Percentiles rank a stretch among this genome's conserved stretches.
These are phyloP conservation scores for Corythoichthys intestinalis DNA, from an alignment of 2,113 vertebrate species.

Conservation along the genomic window DNA sequence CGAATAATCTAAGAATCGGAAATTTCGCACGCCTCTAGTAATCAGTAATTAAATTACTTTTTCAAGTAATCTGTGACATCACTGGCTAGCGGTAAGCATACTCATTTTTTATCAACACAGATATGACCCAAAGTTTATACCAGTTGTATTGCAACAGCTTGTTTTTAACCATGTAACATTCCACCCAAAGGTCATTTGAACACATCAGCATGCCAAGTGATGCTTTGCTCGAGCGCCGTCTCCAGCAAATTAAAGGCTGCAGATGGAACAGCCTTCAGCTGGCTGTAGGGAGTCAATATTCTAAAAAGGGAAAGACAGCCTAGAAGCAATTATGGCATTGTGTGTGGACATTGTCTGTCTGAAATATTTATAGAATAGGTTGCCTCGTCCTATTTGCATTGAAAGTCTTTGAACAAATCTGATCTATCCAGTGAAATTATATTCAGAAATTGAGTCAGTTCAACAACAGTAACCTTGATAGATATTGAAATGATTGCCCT, in stretches of 20 bases:
- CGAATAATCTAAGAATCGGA: no score
- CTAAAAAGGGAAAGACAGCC: slow-evolving; percentile 14
- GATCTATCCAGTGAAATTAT: background rate
- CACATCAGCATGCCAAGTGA: slow-evolving; percentile 30
- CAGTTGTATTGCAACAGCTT: slow-evolving; percentile 14
- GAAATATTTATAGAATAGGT: slow-evolving; percentile 10
- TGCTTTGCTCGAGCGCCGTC: slow-evolving; percentile 2
- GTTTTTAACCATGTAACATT: slow-evolving; percentile 33
- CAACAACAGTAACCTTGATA: background rate
- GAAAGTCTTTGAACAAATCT: background rate
- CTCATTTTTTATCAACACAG: slow-evolving; percentile 12
- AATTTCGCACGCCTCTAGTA: no score
- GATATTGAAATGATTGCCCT: background rate
- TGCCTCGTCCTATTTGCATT: background rate
- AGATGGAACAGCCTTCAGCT: slow-evolving; percentile 22
- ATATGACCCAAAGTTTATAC: slow-evolving; percentile 15
- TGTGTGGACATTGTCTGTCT: background rate
- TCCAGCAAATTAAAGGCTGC: slow-evolving; percentile 12
- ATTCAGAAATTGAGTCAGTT: background rate
- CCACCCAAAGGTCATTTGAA: slow-evolving; percentile 31
- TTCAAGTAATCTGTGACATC: no score
- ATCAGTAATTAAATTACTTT: no score
- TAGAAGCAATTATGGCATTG: slow-evolving; percentile 10
- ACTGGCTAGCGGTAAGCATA: background rate
- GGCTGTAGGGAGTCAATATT: slow-evolving; percentile 21